Percentiles rank a stretch among this genome's conserved stretches.
Conservation (phyloP, 30 jellyfish, hydroid and myxozoan species). For the Mastigias papua region DNA sequence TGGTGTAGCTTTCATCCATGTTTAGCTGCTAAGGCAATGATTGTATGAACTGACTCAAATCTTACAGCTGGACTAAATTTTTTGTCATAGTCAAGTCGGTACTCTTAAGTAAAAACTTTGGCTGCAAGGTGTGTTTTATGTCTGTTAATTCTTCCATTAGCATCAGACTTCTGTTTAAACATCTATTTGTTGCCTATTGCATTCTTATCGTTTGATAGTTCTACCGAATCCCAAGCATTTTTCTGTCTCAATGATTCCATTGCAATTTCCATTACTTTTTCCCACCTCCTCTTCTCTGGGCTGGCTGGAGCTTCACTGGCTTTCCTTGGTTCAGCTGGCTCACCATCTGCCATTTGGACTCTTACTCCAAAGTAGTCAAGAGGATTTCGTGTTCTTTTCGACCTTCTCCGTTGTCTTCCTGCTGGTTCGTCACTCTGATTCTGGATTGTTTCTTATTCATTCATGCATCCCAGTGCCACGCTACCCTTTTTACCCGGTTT, state of each 20-base stretch:
- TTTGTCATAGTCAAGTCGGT: constrained; percentile 68
- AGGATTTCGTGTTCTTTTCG: constrained; percentile 10
- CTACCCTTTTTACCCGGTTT: background rate
- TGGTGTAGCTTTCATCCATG: background rate
- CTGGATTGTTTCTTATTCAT: constrained; percentile 1
- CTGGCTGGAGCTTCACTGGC: constrained; percentile 11
- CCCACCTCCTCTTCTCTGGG: constrained; percentile 38
- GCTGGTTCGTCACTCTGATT: background rate
- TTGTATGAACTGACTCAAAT: constrained; percentile 58
- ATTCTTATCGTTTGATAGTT: constrained; percentile 9
- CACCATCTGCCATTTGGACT: constrained; percentile 23
- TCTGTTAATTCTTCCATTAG: constrained; percentile 48
- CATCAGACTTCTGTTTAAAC: constrained; percentile 12
- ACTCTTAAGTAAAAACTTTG: constrained; percentile 40
- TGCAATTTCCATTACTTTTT: constrained; percentile 45
- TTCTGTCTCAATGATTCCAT: constrained; percentile 26
- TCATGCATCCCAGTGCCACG: background rate
- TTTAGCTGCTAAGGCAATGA: constrained; percentile 55
- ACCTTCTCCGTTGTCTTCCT: constrained; percentile 1
- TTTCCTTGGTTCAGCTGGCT: constrained; percentile 11
- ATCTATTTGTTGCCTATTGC: constrained; percentile 68
- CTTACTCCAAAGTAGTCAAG: constrained; percentile 48
- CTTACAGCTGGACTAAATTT: constrained; percentile 55
- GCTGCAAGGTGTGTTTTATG: constrained; percentile 60
- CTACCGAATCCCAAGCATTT: constrained; percentile 50